These are phyloP conservation scores for Agrilus cyanescens DNA, from an alignment of 2,888 invertebrate genomes.

Conservation along the genomic window DNA sequence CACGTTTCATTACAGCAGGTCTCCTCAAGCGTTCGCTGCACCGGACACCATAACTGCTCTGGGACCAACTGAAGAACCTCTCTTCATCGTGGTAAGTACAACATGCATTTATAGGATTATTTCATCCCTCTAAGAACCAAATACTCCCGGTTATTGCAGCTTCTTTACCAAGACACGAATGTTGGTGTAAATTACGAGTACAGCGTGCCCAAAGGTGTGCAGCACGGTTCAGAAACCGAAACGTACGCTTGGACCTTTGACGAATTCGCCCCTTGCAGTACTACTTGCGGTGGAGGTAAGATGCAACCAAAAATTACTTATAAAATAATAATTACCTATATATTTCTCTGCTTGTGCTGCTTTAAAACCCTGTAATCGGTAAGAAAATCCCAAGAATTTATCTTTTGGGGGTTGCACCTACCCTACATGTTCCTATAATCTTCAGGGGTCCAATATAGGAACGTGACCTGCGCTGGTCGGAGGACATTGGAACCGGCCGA, in stretches of 20 bases:
- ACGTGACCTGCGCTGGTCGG: conserved; percentile 69
- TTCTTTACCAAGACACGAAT: conserved; percentile 71
- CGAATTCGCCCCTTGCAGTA: conserved; percentile 68
- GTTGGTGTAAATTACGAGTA: conserved; percentile 84
- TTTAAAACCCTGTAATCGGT: no score
- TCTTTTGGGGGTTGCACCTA: no score
- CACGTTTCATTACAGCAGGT: conserved; percentile 79
- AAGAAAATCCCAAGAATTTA: no score
- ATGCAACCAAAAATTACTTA: not conserved
- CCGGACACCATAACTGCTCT: conserved; percentile 73
- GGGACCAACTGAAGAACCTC: conserved; percentile 84
- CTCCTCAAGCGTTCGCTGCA: conserved; percentile 66
- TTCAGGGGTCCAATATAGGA: conserved; percentile 60
- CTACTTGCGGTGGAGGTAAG: conserved; percentile 82
- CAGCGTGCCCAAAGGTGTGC: conserved; percentile 65
- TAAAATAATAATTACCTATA: no score
- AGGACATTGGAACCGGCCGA: conserved; percentile 60
- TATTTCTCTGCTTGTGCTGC: no score
- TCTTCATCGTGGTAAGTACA: conserved; percentile 67
- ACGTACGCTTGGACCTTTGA: conserved; percentile 76
- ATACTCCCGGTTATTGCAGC: conserved; percentile 35
- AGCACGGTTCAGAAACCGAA: conserved; percentile 52
- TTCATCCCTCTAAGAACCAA: conserved; percentile 2
- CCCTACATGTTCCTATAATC: no score
- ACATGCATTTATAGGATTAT: conserved; percentile 1